Conservation (phyloP, 2,113 vertebrate species). For the Pelecanus crispus region DNA sequence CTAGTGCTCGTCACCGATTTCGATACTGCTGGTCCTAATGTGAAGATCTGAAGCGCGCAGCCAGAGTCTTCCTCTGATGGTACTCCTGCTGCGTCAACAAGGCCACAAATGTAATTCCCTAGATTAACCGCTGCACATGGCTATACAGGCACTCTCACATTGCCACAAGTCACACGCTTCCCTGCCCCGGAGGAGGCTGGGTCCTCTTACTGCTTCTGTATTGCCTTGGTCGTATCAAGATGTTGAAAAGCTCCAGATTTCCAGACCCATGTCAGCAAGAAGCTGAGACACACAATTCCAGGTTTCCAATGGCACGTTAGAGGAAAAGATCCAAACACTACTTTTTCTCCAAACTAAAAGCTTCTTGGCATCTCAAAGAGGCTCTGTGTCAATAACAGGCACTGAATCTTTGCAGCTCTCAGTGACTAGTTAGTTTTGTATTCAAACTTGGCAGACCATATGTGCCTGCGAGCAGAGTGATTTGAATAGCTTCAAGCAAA, state of each 20-base stretch:
- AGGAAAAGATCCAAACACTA: not conserved
- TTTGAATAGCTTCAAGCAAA: not conserved
- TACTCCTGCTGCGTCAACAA: not conserved
- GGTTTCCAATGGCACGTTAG: not conserved
- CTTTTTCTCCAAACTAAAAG: not conserved
- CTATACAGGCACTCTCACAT: not conserved
- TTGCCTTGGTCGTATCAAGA: not conserved
- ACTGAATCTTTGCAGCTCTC: not conserved
- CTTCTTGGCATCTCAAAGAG: not conserved
- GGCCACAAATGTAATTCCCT: not conserved
- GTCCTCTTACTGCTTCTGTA: not conserved
- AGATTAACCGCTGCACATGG: not conserved
- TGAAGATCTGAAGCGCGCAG: not conserved
- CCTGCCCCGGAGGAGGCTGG: fast-evolving
- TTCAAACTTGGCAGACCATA: not conserved
- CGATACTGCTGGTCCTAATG: not conserved
- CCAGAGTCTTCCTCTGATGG: not conserved
- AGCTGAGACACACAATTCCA: not conserved
- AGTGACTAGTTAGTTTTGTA: not conserved
- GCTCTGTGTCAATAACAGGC: not conserved
- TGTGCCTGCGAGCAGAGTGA: fast-evolving
- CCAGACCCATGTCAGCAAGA: not conserved
- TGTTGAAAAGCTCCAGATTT: not conserved
- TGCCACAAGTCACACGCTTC: not conserved
- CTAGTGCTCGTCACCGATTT: fast-evolving